A percentile compares a stretch with the other conserved stretches of the same genome.
Evolutionary conservation across 2,113 vertebrate genomes (phyloP).

Genomic region (Pristiophorus japonicus): DNA sequence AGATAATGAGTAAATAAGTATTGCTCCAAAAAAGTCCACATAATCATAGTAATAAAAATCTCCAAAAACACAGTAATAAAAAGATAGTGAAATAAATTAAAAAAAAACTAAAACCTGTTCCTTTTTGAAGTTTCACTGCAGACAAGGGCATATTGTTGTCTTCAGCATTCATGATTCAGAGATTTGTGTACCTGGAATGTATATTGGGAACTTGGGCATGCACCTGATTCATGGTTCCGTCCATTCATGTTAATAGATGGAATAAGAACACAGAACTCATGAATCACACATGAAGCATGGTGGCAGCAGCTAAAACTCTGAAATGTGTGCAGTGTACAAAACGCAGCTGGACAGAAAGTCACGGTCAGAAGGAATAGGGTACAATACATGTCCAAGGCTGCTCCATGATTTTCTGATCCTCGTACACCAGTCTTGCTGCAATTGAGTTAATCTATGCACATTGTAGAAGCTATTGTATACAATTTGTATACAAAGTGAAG

Average conservation of each 20-base stretch:
- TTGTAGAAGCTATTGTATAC: not conserved
- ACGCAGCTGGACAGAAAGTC: not conserved
- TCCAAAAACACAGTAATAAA: not conserved
- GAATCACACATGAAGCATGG: not conserved
- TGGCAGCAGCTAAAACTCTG: not conserved
- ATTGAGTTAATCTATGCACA: not conserved
- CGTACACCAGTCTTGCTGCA: not conserved
- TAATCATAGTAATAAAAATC: not conserved
- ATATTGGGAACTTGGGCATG: not conserved
- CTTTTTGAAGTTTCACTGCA: not conserved
- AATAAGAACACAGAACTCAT: not conserved
- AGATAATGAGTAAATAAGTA: not conserved
- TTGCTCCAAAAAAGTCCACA: not conserved
- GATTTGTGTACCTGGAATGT: not conserved
- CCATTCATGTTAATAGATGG: not conserved
- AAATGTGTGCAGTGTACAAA: not conserved
- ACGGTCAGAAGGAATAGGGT: not conserved
- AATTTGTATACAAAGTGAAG: constrained; percentile 34
- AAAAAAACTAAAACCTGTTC: not conserved
- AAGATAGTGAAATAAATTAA: not conserved
- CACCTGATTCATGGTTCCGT: not conserved
- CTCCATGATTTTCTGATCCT: not conserved
- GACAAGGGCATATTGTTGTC: not conserved
- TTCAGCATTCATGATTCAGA: not conserved
- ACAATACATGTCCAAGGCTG: not conserved